Conservation (phyloP, 2,888 invertebrate species). For the Onchidella celtica region DNA sequence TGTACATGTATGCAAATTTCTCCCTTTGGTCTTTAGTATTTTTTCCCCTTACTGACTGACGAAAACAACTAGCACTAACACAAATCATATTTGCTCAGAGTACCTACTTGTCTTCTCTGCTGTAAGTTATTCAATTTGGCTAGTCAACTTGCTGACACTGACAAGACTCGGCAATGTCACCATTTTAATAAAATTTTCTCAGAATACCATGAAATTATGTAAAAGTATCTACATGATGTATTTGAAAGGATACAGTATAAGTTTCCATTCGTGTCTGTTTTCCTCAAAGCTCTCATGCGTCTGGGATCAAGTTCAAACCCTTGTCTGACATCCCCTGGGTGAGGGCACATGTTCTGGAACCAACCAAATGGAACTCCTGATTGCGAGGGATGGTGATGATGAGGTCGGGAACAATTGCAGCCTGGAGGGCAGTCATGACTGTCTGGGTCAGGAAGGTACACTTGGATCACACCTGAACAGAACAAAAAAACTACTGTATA, state of each 20-base stretch:
- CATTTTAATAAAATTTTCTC: no score
- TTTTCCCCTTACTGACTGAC: no score
- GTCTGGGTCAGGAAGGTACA: not conserved
- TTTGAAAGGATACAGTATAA: constrained; percentile 43
- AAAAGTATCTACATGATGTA: no score
- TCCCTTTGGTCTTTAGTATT: no score
- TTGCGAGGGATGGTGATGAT: not conserved
- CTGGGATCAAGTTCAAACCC: not conserved
- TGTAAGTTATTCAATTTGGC: no score
- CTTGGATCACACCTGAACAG: constrained; percentile 16
- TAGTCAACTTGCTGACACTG: no score
- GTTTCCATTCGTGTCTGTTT: not conserved
- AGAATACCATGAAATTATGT: no score
- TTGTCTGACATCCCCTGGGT: not conserved
- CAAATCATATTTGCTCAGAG: no score
- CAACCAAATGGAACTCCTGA: not conserved
- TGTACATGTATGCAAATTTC: no score
- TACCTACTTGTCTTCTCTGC: no score
- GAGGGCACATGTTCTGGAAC: not conserved
- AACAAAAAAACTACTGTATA: not conserved
- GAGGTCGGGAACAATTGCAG: not conserved
- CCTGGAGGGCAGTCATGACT: not conserved
- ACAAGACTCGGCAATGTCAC: no score
- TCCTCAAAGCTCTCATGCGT: constrained; percentile 3
- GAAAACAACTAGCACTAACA: no score